Base-by-base conservation (phyloP, 2,113 vertebrate species). In the Syrmaticus mikado region DNA sequence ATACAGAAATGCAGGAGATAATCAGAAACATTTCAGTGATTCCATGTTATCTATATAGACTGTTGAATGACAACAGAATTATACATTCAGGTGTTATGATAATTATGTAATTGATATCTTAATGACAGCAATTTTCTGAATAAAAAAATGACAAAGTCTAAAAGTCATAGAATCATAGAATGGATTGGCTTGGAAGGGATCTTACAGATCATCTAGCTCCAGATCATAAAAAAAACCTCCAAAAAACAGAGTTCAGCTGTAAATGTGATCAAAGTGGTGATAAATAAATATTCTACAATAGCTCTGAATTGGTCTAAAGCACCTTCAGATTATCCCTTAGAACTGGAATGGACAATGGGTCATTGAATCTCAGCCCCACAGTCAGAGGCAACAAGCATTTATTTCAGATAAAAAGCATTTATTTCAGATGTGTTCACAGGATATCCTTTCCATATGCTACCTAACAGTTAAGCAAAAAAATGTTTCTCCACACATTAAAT, bases 71-170 rank as follows among this genome's bases (percentile, higher is more conserved):
- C 81, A 94, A 81, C 17, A 92, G 3, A 61, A 80, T 90, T 90
- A 90, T 76, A 96, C 86, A 93, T 65, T 92, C 28, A 61, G 87
- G 27, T 78, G 36, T 92, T 43, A 46, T 19, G 58, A 94, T 92
- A 92, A 85, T 96, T 95, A 79, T 74, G 71, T 87, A 94, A 97
- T 46, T 95, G 95, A 93, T 93, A 74, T 19, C n/a, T 45, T 8
- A 45, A 10, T 60, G 11, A 88, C 60, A 80, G 57, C 22, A 4
- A 2, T 68, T 71, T 91, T 71, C 60, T 77, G 41, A 83, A 80
- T 61, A 64, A 50, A 84, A 85, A n/a, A 4, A 66, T 64, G 25
- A 34, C 3, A 50, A 82, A 53, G 2, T 61, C n/a, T 91, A 10
- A 73, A 65, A 57, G 73, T 62, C 68, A 19, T 32, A 57, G 52